Evolutionary conservation across 2,113 vertebrate genomes (phyloP), one percentile per base, ranked within the genome.

Genomic region (Lagopus leucura): DNA sequence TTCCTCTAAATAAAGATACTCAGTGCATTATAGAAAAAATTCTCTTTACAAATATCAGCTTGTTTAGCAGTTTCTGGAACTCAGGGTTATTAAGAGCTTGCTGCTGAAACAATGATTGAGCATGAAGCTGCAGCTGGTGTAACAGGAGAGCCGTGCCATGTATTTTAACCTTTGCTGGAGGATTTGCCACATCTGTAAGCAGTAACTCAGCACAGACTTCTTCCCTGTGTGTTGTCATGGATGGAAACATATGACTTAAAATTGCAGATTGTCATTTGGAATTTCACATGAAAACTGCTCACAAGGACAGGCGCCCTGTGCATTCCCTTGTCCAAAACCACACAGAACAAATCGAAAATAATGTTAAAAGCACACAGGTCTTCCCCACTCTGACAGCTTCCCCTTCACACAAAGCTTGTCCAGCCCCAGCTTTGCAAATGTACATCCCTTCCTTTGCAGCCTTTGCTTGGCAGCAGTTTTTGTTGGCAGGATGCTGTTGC

Each of bases 401-500:
- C 65, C 32, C 58, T 45, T 63, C 69, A 80, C 60, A 77, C 75
- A 86, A 87, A 71, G 91, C 91, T 67, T 91, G 90, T 82, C 93
- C 92, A 92, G 89, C 76, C 85, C 61, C 93, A 89, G 91, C 72
- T 94, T 88, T 94, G 67, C 45, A 79, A 79, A 88, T 43, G 61
- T 88, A 79, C 88, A 78, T 85, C 89, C 85, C 61, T 83, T 79
- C 86, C 92, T 79, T 80, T 81, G 83, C 92, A 96, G 92, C 77
- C 88, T 82, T 88, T 67, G 73, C 94, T 95, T 94, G 95, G 96
- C 95, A 96, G 92, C 93, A 88, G 83, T 88, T 94, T 93, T 83
- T 93, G 92, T 92, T 96, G 95, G 95, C 93, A 95, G 92, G 65
- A 94, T 96, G 95, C 91, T 95, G 97, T 97, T 97, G 97, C 96